Conservation (phyloP, 2,888 invertebrate genomes). For the Crepidodera aurea region DNA sequence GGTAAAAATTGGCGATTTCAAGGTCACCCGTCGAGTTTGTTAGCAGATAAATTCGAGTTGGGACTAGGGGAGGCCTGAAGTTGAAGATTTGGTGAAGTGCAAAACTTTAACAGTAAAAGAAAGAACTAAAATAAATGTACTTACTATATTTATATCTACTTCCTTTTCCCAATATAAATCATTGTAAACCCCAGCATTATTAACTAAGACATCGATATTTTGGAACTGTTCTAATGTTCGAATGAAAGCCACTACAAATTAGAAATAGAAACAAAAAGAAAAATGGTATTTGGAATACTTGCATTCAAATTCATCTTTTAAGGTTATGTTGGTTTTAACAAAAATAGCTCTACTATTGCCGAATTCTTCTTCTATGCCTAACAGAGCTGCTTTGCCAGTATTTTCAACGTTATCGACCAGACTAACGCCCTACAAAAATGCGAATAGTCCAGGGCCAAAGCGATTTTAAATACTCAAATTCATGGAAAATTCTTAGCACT, state of each 20-base stretch:
- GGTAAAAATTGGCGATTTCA: too few relatives aligned
- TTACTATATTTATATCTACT: slow-evolving; percentile 45
- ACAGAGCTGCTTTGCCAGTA: slow-evolving; percentile 35
- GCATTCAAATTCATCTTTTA: slow-evolving; percentile 40
- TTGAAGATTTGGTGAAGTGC: too few relatives aligned
- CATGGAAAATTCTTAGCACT: too few relatives aligned
- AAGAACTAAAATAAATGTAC: too few relatives aligned
- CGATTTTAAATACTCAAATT: too few relatives aligned
- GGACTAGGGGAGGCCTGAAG: too few relatives aligned
- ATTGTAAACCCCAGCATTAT: slow-evolving; percentile 45
- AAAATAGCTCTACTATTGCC: slow-evolving; percentile 43
- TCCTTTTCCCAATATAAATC: slow-evolving; percentile 44
- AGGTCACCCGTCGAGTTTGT: too few relatives aligned
- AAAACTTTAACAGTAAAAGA: too few relatives aligned
- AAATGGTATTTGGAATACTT: slow-evolving; percentile 12
- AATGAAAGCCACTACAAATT: slow-evolving; percentile 44
- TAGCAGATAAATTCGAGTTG: too few relatives aligned
- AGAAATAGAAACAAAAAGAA: not conserved
- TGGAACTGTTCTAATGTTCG: slow-evolving; percentile 42
- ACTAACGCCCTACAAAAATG: slow-evolving; percentile 38
- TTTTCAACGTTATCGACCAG: slow-evolving; percentile 41
- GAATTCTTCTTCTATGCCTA: slow-evolving; percentile 41
- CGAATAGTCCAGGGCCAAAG: too few relatives aligned
- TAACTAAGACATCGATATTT: slow-evolving; percentile 44
- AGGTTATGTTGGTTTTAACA: slow-evolving; percentile 42